phyloP scores from a whole-genome alignment of 2,797 vertebrate species.

The Neosilurus hyrtlii region DNA sequence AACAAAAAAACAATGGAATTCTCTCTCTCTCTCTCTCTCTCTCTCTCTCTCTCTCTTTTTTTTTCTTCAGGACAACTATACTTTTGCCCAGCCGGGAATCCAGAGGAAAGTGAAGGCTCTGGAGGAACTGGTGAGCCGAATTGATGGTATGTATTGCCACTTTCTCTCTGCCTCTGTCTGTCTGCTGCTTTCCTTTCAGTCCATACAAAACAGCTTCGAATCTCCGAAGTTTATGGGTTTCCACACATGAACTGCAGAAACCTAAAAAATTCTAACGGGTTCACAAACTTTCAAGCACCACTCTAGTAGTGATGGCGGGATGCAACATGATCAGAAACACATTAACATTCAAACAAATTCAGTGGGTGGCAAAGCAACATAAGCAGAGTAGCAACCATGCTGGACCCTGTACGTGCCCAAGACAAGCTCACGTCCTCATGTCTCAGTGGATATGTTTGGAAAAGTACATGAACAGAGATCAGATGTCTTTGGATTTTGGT shows the following conservation, averaged over 20 bases:
- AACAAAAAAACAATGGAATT: background rate
- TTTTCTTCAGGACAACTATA: slow-evolving; percentile 83
- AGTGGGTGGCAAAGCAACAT: too few species aligned
- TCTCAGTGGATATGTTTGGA: background rate
- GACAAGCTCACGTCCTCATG: background rate
- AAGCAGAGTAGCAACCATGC: background rate
- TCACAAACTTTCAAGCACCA: too few species aligned
- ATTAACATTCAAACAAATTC: background rate
- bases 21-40: background rate
- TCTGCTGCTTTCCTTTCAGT: background rate
- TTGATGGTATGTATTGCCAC: slow-evolving; percentile 83
- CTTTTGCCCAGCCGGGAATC: slow-evolving; percentile 96
- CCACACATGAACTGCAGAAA: too few species aligned
- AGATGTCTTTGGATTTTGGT: background rate
- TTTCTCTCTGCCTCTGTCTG: slow-evolving; percentile 19
- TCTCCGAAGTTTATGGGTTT: too few species aligned
- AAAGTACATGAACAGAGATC: background rate
- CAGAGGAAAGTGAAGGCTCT: slow-evolving; percentile 93
- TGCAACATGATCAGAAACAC: background rate
- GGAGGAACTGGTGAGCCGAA: slow-evolving; percentile 92
- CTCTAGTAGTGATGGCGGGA: too few species aligned
- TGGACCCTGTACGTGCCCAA: background rate
- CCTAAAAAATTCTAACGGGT: too few species aligned
- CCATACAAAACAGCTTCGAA: too few species aligned
- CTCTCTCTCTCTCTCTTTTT: slow-evolving; percentile 2